Evolutionary conservation across 1,140 invertebrate genomes (phyloP).

Genomic region (Philotrypesis tridentata): DNA sequence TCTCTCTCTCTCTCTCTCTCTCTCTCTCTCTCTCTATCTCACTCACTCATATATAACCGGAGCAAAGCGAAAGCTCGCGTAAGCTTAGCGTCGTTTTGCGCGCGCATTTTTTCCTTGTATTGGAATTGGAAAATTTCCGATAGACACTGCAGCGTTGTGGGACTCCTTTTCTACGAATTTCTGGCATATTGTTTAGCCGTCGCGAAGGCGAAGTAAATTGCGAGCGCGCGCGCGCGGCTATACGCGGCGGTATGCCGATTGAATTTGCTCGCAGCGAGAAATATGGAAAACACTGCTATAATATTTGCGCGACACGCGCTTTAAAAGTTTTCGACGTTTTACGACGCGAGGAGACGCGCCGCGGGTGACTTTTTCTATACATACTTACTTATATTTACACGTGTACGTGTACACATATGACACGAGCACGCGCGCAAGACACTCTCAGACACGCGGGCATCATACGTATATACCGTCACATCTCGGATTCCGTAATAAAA

Average conservation of each 20-base stretch:
- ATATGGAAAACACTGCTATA: conserved; percentile 28
- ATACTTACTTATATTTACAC: too few relatives aligned
- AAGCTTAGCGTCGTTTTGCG: too few relatives aligned
- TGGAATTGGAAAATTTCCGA: not conserved
- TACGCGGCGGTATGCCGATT: not conserved
- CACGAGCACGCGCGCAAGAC: too few relatives aligned
- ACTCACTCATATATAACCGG: too few relatives aligned
- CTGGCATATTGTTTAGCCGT: not conserved
- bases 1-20: not conserved
- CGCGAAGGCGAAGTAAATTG: not conserved
- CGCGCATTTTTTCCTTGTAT: not conserved
- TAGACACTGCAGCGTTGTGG: not conserved
- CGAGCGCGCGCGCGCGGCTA: not conserved
- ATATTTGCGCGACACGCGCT: conserved; percentile 24
- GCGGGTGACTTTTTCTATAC: too few relatives aligned
- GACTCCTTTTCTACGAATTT: not conserved
- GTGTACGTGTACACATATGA: too few relatives aligned
- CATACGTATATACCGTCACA: not conserved
- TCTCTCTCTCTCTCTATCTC: not conserved
- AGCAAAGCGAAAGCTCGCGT: not conserved
- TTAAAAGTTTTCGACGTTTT: conserved; percentile 25
- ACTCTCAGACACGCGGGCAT: too few relatives aligned
- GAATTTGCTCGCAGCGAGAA: conserved; percentile 2
- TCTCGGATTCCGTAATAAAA: conserved; percentile 35
- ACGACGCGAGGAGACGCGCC: not conserved